Conservation (phyloP, 2,888 invertebrate species). For the Iselma pallidipennis region DNA sequence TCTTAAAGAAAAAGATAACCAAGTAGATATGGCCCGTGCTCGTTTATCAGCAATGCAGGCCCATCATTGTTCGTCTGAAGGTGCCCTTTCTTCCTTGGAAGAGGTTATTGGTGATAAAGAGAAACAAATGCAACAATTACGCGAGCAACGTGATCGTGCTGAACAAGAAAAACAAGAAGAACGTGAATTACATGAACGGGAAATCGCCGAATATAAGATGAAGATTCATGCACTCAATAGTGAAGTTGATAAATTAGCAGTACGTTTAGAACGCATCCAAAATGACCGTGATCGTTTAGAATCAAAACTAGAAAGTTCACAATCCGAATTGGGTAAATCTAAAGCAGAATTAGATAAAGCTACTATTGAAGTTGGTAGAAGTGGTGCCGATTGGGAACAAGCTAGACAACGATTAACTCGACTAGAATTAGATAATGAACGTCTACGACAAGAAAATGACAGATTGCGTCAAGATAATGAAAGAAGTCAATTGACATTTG, state of each 20-base stretch:
- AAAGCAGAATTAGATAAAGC: conserved; percentile 93
- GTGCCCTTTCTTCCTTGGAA: conserved; percentile 88
- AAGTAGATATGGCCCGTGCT: conserved; percentile 93
- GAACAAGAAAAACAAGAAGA: conserved; percentile 97
- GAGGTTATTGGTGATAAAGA: conserved; percentile 97
- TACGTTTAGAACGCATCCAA: conserved; percentile 84
- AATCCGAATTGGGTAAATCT: conserved; percentile 91
- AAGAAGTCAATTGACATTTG: conserved; percentile 71
- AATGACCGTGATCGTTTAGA: conserved; percentile 90
- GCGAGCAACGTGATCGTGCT: conserved; percentile 93
- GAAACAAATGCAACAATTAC: conserved; percentile 91
- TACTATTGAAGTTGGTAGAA: conserved; percentile 85
- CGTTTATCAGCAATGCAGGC: conserved; percentile 91
- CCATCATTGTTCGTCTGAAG: conserved; percentile 92
- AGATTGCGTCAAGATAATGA: conserved; percentile 27
- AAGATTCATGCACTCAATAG: conserved; percentile 89
- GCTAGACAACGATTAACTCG: conserved; percentile 82
- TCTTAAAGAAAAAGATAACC: conserved; percentile 96
- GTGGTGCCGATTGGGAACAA: conserved; percentile 87
- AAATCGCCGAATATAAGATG: conserved; percentile 94
- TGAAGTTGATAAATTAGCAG: conserved; percentile 87
- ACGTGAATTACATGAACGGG: conserved; percentile 88
- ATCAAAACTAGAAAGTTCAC: conserved; percentile 88
- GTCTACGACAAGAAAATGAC: conserved; percentile 83
- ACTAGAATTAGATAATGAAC: conserved; percentile 87